Evolutionary conservation across 2,113 vertebrate genomes (phyloP).

Genomic region (Equus quagga): DNA sequence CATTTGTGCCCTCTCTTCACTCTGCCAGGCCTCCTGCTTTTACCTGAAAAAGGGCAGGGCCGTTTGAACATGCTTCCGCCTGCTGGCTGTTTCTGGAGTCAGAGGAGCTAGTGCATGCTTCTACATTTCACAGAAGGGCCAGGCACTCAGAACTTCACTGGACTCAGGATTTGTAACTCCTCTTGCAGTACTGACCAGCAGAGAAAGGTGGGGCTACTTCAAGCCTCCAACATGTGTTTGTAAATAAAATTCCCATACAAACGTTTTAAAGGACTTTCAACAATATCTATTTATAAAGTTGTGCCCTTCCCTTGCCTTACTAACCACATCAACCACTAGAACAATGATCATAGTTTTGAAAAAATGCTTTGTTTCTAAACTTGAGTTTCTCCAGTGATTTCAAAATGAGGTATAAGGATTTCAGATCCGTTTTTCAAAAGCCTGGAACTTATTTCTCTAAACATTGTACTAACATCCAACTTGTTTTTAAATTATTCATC

Average conservation of each 20-base stretch:
- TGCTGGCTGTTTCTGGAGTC: neutral
- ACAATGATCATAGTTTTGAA: neutral
- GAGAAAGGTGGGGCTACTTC: neutral
- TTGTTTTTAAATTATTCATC: conserved; percentile 61
- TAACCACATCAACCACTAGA: conserved; percentile 62
- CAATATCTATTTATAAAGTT: conserved; percentile 80
- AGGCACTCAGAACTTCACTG: neutral
- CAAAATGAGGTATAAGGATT: conserved; percentile 58
- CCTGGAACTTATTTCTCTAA: conserved; percentile 34
- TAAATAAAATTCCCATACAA: conserved; percentile 67
- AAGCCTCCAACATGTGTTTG: conserved; percentile 68
- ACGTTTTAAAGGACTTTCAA: conserved; percentile 62
- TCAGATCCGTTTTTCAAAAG: conserved; percentile 40
- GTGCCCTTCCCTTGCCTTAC: conserved; percentile 74
- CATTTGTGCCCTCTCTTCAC: neutral
- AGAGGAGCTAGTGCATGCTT: neutral
- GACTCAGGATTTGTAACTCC: neutral
- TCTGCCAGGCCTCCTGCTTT: neutral
- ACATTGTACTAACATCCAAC: conserved; percentile 6
- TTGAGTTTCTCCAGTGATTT: conserved; percentile 62
- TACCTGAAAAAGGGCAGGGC: neutral
- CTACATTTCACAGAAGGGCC: neutral
- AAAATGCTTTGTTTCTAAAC: conserved; percentile 74
- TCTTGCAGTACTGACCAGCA: conserved; percentile 8
- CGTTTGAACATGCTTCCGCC: neutral